Evolutionary conservation across 2,888 invertebrate species (phyloP).

Genomic region (Dastarcus helophoroides): DNA sequence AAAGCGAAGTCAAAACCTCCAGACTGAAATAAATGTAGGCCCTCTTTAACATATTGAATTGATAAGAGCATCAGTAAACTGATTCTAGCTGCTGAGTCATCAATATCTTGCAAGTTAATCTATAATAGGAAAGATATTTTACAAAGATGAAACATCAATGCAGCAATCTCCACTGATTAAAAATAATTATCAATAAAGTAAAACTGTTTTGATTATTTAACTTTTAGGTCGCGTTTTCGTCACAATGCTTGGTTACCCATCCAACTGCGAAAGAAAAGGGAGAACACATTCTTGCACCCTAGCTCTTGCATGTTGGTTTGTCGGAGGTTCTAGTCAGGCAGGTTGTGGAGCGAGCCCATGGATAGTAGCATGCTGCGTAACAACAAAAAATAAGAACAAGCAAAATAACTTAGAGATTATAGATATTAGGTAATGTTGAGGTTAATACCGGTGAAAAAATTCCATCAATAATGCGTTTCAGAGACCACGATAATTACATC

Average conservation of each 20-base stretch:
- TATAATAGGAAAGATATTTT: too few species aligned
- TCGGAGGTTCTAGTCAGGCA: constrained; percentile 53
- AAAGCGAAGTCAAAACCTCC: too few species aligned
- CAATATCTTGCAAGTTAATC: too few species aligned
- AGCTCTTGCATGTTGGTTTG: constrained; percentile 63
- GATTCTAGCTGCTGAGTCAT: too few species aligned
- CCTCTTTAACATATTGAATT: too few species aligned
- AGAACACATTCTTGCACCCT: constrained; percentile 55
- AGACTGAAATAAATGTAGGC: too few species aligned
- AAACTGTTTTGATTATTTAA: not conserved
- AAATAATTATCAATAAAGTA: too few species aligned
- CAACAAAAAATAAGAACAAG: constrained; percentile 25
- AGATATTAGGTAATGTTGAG: not conserved
- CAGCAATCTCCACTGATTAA: too few species aligned
- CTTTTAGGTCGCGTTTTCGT: constrained; percentile 41
- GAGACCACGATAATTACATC: constrained; percentile 10
- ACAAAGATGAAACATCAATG: too few species aligned
- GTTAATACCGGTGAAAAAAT: too few species aligned
- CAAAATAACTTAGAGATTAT: too few species aligned
- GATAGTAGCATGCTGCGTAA: constrained; percentile 62
- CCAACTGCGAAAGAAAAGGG: constrained; percentile 45
- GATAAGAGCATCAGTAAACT: too few species aligned
- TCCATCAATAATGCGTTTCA: constrained; percentile 8
- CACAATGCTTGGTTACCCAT: constrained; percentile 47
- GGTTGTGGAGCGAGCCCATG: constrained; percentile 58